Evolutionary conservation across 1,140 invertebrate genomes (phyloP), one percentile per base, ranked within the genome.

Genomic region (Theocolax elegans): DNA sequence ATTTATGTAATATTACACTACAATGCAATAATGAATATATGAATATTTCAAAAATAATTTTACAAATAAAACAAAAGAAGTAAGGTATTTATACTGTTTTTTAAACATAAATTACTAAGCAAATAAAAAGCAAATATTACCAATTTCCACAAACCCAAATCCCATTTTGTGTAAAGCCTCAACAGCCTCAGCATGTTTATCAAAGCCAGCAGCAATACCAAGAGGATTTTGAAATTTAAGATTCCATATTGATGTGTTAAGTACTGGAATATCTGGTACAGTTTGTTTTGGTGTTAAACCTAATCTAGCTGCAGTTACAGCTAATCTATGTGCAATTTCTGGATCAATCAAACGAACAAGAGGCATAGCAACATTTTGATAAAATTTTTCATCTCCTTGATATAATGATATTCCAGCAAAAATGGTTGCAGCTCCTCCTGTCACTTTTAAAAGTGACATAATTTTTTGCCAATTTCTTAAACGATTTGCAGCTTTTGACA

Each of bases 191-290:
- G 91, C 97, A 85, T 99, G 91, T 82, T 99, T 99, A 83, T 99
- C 98, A 88, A 99, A 99, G 3, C 98, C 98, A 71, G 98, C 98
- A 53, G 97, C 97, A 75, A 99, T 91, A 31, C 98, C 98, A 77
- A 99, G 80, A 1, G 97, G 97, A 87, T 97, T 98, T 68, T 86
- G 86, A 54, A 99, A 91, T 17, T 92, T 78, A 69, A 91, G 81
- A 25, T 89, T 88, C 79, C 94, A 92, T 31, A 98, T 85, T 51
- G 85, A 88, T 0, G 91, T 91, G 79, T 88, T 88, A 73, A 95
- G 84, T 65, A 87, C 82, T 7, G 84, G 63, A 7, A 90, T 86
- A 83, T 95, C 93, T 44, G 87, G 75, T 65, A 81, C 87, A 25
- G 77, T 83, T 69, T 88, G 88, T 62, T 79, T 82, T 19, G 91